These are phyloP conservation scores for Polydrusus tereticollis DNA, from an alignment of 2,888 invertebrate genomes.

Conservation along the genomic window DNA sequence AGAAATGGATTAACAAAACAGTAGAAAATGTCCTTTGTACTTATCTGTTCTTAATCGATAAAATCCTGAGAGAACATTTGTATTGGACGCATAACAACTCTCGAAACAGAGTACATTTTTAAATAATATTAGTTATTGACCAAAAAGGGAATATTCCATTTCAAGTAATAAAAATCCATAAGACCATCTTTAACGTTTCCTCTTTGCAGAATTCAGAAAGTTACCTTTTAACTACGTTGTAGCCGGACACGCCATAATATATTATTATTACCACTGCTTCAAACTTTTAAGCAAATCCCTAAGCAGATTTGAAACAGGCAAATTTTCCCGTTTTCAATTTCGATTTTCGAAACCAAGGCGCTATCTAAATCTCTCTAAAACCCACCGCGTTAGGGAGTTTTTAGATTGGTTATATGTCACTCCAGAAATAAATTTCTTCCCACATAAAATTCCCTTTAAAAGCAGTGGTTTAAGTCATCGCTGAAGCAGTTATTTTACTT, in stretches of 20 bases:
- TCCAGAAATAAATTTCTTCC: conserved; percentile 22
- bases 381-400: conserved; percentile 32
- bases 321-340: conserved; percentile 59
- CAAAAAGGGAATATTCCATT: too few relatives aligned
- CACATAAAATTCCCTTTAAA: conserved; percentile 15
- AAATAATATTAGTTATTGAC: too few relatives aligned
- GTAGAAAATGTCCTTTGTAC: too few relatives aligned
- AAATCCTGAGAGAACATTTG: too few relatives aligned
- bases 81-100: too few relatives aligned
- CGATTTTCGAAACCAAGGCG: conserved; percentile 53
- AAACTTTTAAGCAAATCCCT: conserved; percentile 18
- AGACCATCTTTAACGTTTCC: too few relatives aligned
- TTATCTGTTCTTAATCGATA: too few relatives aligned
- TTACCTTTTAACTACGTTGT: neutral
- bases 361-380: conserved; percentile 56
- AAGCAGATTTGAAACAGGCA: conserved; percentile 51
- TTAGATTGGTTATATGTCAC: conserved; percentile 29
- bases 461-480: conserved; percentile 21
- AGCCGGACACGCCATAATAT: neutral
- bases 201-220: neutral
- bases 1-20: too few relatives aligned
- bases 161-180: too few relatives aligned
- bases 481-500: conserved; percentile 1
- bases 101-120: too few relatives aligned
- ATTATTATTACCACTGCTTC: conserved; percentile 18